Conservation (phyloP, 2,888 invertebrate genomes). For the Apodemia duryi region DNA sequence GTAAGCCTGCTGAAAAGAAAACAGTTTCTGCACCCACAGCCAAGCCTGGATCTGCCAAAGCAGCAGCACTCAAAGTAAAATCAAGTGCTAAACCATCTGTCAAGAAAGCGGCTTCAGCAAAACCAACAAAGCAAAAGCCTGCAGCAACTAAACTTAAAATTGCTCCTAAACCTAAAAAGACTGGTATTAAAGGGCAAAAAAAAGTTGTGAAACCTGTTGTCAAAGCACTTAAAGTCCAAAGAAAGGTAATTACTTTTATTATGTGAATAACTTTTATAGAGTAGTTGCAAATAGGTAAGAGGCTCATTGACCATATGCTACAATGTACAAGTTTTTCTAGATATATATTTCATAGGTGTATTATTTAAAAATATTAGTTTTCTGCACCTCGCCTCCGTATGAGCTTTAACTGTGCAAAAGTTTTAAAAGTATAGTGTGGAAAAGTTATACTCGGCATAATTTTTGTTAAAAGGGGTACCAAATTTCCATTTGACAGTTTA, state of each 20-base stretch:
- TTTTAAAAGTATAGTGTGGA: too few species aligned
- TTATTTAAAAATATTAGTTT: too few species aligned
- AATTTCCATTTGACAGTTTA: too few species aligned
- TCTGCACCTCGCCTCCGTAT: too few species aligned
- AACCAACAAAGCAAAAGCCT: conserved; percentile 70
- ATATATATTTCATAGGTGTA: too few species aligned
- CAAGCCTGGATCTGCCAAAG: conserved; percentile 76
- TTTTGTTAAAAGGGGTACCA: too few species aligned
- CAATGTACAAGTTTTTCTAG: too few species aligned
- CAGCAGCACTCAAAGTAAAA: conserved; percentile 70
- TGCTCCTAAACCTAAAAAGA: conserved; percentile 77
- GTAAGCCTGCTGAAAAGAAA: conserved; percentile 65
- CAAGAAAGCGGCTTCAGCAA: conserved; percentile 73
- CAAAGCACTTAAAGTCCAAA: conserved; percentile 91
- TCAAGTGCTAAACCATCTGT: conserved; percentile 73
- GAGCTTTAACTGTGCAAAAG: too few species aligned
- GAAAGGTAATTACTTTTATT: conserved; percentile 81
- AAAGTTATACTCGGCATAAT: too few species aligned
- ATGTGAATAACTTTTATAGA: too few species aligned
- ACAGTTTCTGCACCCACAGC: conserved; percentile 57
- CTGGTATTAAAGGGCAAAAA: conserved; percentile 77
- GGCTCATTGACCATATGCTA: too few species aligned
- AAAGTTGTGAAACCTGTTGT: conserved; percentile 79
- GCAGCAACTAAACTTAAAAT: conserved; percentile 72
- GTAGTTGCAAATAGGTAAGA: too few species aligned